Evolutionary conservation across 2,888 invertebrate genomes (phyloP), one percentile per base, ranked within the genome.

Genomic region (Drosophila neotestacea): DNA sequence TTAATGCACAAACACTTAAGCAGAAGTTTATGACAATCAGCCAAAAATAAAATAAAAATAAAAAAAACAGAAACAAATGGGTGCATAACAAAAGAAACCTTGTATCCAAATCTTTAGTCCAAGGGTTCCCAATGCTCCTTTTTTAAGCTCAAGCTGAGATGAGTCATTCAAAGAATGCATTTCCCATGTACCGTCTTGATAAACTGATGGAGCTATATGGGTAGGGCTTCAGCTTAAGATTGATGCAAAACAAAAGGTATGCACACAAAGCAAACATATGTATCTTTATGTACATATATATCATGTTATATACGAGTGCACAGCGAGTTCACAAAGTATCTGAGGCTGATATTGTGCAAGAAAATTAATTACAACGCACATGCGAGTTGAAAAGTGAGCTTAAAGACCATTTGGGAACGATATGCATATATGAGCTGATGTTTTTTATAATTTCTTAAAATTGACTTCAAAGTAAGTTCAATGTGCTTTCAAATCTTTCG

Each of bases 21-120:
- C 78, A 70, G n/a, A 77, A 77, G 47, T 78, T 78, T 76, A 76
- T 76, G 70, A 76, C 76, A 76, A 76, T 76, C 61, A n/a, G 16
- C 22, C 52, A 54, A 59, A 52, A 11, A 50, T 11, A 16, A 16
- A 32, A 22, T 30, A 13, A 22, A 42, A 42, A 42, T 10, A 27
- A 42, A 9, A 10, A 10, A 42, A 22, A 44, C 4, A 30, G 30
- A 30, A 52, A 28, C n/a, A 34, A 50, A 11, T 48, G 41, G 51
- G 30, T 22, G 39, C 28, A 36, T 39, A 60, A 76, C 76, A 72
- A 72, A 75, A 70, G 56, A 38, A 60, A 48, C 69, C 61, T 51
- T 69, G 61, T 68, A 48, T 75, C 44, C 44, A 60, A 27, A 54
- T 22, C 16, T 27, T 28, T 32, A 27, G 36, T 27, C 22, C 41